Evolutionary conservation across 2,797 vertebrate species (phyloP), one percentile per base, ranked within the genome.

Genomic region (Eulemur albifrons): DNA sequence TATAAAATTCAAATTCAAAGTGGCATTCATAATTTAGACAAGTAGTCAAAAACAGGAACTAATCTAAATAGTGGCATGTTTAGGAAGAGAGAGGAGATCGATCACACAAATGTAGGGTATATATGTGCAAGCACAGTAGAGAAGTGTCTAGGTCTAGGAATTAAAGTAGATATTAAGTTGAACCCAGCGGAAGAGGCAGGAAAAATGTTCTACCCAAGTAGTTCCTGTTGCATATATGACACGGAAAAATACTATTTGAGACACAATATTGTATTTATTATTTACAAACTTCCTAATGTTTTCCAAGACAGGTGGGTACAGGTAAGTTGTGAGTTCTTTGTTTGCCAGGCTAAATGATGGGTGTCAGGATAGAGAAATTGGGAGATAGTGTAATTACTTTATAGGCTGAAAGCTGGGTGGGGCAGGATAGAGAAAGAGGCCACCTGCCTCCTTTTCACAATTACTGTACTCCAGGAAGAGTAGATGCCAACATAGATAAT

Each of bases 1-100:
- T 87, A 85, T 35, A 52, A 76, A 93, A 88, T 94, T 88, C 90
- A 95, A 91, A 95, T 59, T 75, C 35, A 52, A 92, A 85, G 40
- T 86, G 43, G 45, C 32, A n/a, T 48, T 88, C 59, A 75, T 86
- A 45, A 91, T 77, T 91, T 69, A 23, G 35, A 77, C 48, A 93
- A 76, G n/a, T 54, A 80, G 18, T 63, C 32, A 96, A 63, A 91
- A 88, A 84, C 6, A 75, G 61, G 17, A 89, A 80, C n/a, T 57
- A 61, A 75, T 50, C 73, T 59, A 43, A 85, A 59, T 10, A 48
- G 38, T 45, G 52, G 52, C 10, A 65, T 50, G 17, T n/a, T 92
- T 87, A 67, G 70, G 65, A 81, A 77, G 30, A 85, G 2, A 77
- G 35, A n/a, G 27, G 27, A 72, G 67, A 59, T 23, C 3, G 43